Percentiles rank a stretch among this genome's conserved stretches.
These are phyloP conservation scores for Microhierax caerulescens DNA, from an alignment of 2,797 vertebrate species.

Conservation along the genomic window DNA sequence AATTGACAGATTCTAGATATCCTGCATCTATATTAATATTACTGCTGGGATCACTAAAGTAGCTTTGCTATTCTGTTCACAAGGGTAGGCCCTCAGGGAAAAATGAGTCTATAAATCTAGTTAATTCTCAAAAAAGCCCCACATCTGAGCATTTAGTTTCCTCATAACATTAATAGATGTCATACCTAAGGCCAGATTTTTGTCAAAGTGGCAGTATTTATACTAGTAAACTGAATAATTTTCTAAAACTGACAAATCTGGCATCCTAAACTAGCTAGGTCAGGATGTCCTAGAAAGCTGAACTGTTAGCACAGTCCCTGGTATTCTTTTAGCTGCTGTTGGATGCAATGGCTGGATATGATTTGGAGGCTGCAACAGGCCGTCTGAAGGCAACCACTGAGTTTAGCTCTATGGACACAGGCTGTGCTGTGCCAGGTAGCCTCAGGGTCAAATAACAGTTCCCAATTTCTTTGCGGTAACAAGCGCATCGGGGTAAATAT, in stretches of 20 bases:
- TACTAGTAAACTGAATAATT: neutral
- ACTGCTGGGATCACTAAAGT: neutral
- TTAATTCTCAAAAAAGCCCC: neutral
- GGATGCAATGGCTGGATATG: neutral
- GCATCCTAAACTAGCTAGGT: neutral
- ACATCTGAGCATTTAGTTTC: neutral
- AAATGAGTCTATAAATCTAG: neutral
- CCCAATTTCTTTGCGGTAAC: fast-evolving
- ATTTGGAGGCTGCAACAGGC: neutral
- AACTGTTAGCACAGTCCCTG: neutral
- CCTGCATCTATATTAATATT: neutral
- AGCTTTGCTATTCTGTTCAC: neutral
- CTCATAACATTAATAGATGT: neutral
- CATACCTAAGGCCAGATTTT: neutral
- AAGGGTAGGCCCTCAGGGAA: neutral
- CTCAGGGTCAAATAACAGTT: neutral
- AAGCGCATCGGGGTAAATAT: neutral
- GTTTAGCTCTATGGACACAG: neutral
- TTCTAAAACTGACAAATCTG: neutral
- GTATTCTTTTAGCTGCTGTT: neutral
- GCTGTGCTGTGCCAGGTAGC: neutral
- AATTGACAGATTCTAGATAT: neutral
- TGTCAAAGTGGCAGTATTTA: neutral
- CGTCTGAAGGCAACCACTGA: neutral
- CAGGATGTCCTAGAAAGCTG: neutral